Percentiles rank a stretch among this genome's conserved stretches.
Conservation (phyloP, 2,113 vertebrate species). For the Dermatemys mawii region DNA sequence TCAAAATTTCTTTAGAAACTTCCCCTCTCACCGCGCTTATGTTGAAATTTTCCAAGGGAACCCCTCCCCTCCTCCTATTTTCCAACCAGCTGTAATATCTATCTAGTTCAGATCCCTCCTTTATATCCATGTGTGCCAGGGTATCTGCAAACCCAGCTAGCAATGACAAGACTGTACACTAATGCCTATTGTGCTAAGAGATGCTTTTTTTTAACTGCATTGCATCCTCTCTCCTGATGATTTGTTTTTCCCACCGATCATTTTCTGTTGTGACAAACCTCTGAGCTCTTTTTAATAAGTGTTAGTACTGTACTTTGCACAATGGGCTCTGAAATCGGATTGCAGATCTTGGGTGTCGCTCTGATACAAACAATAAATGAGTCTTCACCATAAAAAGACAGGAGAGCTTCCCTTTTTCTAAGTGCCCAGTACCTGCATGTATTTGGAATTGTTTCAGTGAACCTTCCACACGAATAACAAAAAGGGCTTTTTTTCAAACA, state of each 20-base stretch:
- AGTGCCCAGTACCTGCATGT: not conserved
- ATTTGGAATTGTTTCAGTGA: not conserved
- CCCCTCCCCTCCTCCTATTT: not conserved
- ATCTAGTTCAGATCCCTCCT: not conserved
- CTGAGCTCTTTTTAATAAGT: not conserved
- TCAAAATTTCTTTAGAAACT: not conserved
- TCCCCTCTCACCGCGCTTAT: not conserved
- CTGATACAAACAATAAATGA: not conserved
- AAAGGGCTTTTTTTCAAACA: not conserved
- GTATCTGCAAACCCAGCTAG: not conserved
- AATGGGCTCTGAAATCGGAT: not conserved
- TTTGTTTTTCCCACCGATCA: accelerated
- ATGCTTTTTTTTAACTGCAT: not conserved
- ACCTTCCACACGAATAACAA: not conserved
- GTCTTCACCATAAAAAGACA: not conserved
- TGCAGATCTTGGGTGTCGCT: not conserved
- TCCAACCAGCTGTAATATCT: not conserved
- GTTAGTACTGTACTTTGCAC: accelerated
- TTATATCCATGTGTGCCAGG: not conserved
- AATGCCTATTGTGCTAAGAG: not conserved
- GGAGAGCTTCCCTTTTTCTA: not conserved
- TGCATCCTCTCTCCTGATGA: not conserved
- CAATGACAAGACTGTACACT: not conserved
- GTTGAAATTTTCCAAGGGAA: not conserved
- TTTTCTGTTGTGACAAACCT: not conserved